These are phyloP conservation scores for Sebastes miniatus DNA, from an alignment of 2,797 vertebrate species.

Conservation along the genomic window DNA sequence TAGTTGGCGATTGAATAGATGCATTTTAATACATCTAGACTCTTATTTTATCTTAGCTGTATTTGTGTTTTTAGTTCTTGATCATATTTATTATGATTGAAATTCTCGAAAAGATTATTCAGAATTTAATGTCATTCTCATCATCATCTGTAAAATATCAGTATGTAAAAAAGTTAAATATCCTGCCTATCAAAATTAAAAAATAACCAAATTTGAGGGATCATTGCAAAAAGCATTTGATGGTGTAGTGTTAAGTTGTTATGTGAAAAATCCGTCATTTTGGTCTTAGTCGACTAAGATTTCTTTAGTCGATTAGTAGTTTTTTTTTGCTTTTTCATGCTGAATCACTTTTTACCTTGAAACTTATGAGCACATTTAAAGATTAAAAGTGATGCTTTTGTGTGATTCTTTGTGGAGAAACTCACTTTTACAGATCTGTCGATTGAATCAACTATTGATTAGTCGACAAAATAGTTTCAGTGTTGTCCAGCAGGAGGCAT, in stretches of 20 bases:
- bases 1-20: background rate
- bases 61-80: background rate
- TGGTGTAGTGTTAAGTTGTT: background rate
- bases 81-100: background rate
- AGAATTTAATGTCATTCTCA: background rate
- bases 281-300: too few species aligned
- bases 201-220: background rate
- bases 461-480: background rate
- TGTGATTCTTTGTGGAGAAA: too few species aligned
- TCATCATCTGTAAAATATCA: background rate
- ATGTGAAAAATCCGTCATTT: background rate
- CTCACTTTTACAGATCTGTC: too few species aligned
- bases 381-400: too few species aligned
- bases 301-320: too few species aligned
- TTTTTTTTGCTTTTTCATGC: too few species aligned
- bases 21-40: background rate
- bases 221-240: background rate
- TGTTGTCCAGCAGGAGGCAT: conserved; percentile 41
- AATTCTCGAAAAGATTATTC: background rate
- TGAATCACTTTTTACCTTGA: too few species aligned
- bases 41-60: background rate
- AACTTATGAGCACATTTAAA: too few species aligned
- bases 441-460: too few species aligned
- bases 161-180: background rate
- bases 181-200: background rate